phyloP scores from a whole-genome alignment of 2,888 invertebrate genomes.

The Acrobasis repandana region DNA sequence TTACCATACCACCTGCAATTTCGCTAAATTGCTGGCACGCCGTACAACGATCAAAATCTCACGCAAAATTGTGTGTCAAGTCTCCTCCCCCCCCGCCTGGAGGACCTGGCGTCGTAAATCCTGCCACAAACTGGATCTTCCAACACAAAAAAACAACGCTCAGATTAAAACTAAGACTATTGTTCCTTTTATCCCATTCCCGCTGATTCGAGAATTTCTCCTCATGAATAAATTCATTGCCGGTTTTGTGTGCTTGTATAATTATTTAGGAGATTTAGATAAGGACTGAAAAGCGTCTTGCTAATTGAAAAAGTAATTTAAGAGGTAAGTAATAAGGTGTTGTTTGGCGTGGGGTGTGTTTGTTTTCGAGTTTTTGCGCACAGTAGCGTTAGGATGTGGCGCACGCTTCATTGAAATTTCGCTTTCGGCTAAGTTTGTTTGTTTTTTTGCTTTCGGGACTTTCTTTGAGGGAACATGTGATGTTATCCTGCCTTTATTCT shows the following conservation, averaged over 20 bases:
- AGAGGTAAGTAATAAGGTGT: constrained; percentile 42
- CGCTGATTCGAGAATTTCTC: constrained; percentile 58
- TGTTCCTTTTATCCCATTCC: constrained; percentile 71
- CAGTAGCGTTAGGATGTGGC: constrained; percentile 52
- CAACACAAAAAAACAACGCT: constrained; percentile 53
- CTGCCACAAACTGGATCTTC: constrained; percentile 68
- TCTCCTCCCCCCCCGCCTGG: neutral
- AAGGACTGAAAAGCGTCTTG: constrained; percentile 41
- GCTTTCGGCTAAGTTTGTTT: constrained; percentile 42
- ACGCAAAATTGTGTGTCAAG: constrained; percentile 48
- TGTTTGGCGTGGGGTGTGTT: constrained; percentile 37
- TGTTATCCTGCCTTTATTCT: neutral
- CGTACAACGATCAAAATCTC: constrained; percentile 50
- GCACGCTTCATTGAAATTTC: constrained; percentile 62
- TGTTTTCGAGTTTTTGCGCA: constrained; percentile 51
- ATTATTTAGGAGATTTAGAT: constrained; percentile 68
- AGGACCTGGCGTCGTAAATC: constrained; percentile 53
- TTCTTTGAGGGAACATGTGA: constrained; percentile 37
- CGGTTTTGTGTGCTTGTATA: constrained; percentile 69
- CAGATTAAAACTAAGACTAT: constrained; percentile 79
- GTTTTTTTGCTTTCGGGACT: constrained; percentile 58
- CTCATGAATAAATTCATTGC: constrained; percentile 81
- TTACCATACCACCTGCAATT: constrained; percentile 32
- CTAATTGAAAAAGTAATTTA: constrained; percentile 44
- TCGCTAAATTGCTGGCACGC: constrained; percentile 40